A percentile compares a stretch with the other conserved stretches of the same genome.
phyloP scores from a whole-genome alignment of 2,888 invertebrate species.

The Yponomeuta plumbellus region DNA sequence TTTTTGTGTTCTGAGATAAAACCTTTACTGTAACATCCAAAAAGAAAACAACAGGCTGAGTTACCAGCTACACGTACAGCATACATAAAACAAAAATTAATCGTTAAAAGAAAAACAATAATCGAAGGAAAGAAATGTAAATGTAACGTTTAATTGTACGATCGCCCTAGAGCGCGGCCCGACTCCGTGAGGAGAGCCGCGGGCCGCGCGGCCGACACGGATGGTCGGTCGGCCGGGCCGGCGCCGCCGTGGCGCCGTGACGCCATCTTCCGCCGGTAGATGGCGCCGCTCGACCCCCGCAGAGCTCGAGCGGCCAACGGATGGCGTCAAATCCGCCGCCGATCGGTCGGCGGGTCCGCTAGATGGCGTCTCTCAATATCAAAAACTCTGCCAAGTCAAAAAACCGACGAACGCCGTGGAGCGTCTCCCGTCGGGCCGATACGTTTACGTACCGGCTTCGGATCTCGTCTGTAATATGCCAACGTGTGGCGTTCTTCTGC shows the following conservation, averaged over 20 bases:
- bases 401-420: not conserved
- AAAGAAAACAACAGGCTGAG: not conserved
- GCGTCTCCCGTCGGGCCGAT: not conserved
- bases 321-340: not conserved
- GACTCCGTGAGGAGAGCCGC: not conserved
- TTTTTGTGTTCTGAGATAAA: too few species aligned
- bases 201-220: not conserved
- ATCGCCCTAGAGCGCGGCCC: not conserved
- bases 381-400: not conserved
- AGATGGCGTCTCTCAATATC: not conserved
- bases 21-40: not conserved
- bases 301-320: not conserved
- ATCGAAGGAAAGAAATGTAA: not conserved
- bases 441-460: not conserved
- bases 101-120: not conserved
- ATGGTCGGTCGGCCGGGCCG: not conserved
- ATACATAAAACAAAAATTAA: not conserved
- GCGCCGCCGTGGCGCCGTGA: not conserved
- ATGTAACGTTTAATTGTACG: not conserved
- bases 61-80: not conserved
- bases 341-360: not conserved
- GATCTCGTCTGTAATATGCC: not conserved
- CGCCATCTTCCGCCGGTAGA: not conserved
- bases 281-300: not conserved
- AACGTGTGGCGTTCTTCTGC: not conserved